A percentile compares a stretch with the other conserved stretches of the same genome.
These are phyloP conservation scores for Sclerodermus sp. DNA, from an alignment of 2,888 invertebrate species.

Conservation along the genomic window DNA sequence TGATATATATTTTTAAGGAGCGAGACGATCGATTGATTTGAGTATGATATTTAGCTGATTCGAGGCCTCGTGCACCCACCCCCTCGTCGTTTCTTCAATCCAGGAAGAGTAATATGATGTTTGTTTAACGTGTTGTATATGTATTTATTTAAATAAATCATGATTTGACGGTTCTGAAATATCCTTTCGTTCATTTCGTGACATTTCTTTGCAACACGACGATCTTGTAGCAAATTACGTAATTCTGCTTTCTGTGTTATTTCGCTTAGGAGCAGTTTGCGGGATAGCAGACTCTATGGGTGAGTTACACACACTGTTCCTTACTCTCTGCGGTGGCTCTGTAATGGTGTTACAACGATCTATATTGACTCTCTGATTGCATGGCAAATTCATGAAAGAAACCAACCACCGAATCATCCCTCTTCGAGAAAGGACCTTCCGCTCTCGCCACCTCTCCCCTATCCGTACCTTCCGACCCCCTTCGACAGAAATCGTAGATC, in stretches of 20 bases:
- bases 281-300: constrained; percentile 89
- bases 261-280: constrained; percentile 79
- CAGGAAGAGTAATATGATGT: too few species aligned
- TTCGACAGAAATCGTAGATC: too few species aligned
- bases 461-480: too few species aligned
- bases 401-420: too few species aligned
- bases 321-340: constrained; percentile 46
- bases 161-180: constrained; percentile 38
- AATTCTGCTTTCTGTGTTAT: constrained; percentile 50
- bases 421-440: too few species aligned
- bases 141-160: constrained; percentile 46
- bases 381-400: constrained; percentile 21
- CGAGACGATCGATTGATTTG: too few species aligned
- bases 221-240: constrained; percentile 29
- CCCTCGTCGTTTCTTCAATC: too few species aligned
- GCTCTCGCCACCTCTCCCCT: too few species aligned
- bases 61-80: too few species aligned
- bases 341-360: constrained; percentile 31
- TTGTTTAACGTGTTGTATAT: constrained; percentile 28
- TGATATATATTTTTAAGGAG: too few species aligned
- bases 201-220: constrained; percentile 12
- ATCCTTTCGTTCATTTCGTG: constrained; percentile 24
- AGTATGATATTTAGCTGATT: too few species aligned
- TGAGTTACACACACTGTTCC: constrained; percentile 58
- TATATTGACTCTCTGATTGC: constrained; percentile 32